Conservation (phyloP, 1,140 invertebrate species). For the Palaemon carinicauda region DNA sequence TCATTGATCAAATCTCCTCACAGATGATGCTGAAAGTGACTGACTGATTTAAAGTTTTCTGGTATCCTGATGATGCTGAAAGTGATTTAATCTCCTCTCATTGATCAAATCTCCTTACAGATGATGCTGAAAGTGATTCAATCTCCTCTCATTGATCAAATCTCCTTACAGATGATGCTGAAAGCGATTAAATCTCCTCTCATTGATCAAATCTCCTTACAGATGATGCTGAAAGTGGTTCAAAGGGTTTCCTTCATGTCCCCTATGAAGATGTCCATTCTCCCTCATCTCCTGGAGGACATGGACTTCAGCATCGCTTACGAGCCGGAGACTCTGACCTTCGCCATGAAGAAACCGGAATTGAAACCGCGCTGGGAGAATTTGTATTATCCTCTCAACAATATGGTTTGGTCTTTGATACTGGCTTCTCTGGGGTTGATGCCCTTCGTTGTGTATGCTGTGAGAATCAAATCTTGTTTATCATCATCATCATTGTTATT, state of each 20-base stretch:
- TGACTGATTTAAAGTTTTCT: no score
- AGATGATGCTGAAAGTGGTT: background rate
- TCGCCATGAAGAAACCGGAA: background rate
- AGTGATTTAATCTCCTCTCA: no score
- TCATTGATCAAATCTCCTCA: no score
- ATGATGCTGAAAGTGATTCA: no score
- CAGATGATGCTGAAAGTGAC: no score
- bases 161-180: no score
- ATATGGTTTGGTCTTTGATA: background rate
- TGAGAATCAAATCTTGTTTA: background rate
- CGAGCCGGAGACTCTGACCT: background rate
- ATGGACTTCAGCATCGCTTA: background rate
- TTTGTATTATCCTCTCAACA: background rate
- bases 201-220: no score
- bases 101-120: no score
- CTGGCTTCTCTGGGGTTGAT: background rate
- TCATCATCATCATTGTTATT: no score
- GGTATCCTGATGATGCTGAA: no score
- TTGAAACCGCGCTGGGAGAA: background rate
- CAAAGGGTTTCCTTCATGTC: conserved; percentile 6
- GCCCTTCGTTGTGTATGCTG: background rate
- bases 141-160: no score
- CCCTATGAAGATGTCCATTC: background rate
- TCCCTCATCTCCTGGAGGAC: background rate
- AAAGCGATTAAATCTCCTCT: no score